Percentiles rank a stretch among this genome's conserved stretches.
These are phyloP conservation scores for Achatina immaculata DNA, from an alignment of 1,140 invertebrate species.

Conservation along the genomic window DNA sequence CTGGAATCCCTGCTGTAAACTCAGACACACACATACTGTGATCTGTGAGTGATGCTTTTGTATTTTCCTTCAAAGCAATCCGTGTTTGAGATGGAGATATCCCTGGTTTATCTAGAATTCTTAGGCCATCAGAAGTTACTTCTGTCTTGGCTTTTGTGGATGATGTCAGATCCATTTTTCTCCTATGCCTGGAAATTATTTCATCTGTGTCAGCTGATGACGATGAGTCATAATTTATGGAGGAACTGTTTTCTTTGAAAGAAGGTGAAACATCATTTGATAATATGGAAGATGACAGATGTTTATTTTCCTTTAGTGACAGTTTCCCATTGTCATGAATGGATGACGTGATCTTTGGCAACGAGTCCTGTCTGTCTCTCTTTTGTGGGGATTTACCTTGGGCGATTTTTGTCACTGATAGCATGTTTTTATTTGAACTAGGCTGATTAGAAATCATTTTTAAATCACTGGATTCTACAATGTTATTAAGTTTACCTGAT, in stretches of 20 bases:
- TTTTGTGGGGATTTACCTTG: too few species aligned
- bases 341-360: too few species aligned
- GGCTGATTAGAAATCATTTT: too few species aligned
- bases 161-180: neutral
- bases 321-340: too few species aligned
- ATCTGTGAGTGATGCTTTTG: neutral
- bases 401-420: too few species aligned
- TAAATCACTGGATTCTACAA: too few species aligned
- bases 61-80: neutral
- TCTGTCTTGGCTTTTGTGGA: neutral
- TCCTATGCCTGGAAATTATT: constrained; percentile 16
- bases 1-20: neutral
- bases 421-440: too few species aligned
- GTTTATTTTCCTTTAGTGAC: neutral
- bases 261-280: neutral
- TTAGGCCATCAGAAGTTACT: neutral
- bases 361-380: too few species aligned
- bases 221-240: constrained; percentile 24
- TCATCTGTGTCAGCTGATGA: constrained; percentile 42
- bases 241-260: neutral
- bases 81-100: neutral
- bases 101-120: neutral
- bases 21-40: neutral
- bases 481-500: too few species aligned
- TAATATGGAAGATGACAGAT: neutral